Base-by-base conservation (phyloP, 2,797 vertebrate genomes). In the Avahi laniger region DNA sequence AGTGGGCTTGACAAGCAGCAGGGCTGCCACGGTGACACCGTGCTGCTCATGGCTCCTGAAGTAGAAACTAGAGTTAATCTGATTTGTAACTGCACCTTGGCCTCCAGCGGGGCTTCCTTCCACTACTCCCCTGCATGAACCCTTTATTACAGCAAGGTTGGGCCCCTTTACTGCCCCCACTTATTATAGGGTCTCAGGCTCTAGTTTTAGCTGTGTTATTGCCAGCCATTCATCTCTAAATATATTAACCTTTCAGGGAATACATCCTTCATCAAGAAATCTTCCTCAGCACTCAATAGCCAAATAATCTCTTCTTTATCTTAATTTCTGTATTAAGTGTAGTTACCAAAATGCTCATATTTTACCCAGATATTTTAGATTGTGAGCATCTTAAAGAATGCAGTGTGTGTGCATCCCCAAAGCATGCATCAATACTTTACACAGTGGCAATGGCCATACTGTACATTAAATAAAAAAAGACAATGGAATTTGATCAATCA, bases 401-500 rank as follows among this genome's bases (percentile, higher is more conserved):
- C 41, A 22, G 38, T 93, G 1, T 30, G 1, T 38, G 28, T 63
- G 52, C 59, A 13, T 54, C 20, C 41, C 54, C 33, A 46, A 82
- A 72, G 65, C n/a, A 73, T 26, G 43, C 9, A 61, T 78, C 65
- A 89, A 7, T 28, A 82, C 43, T 73, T 91, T 59, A 43, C 4
- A 52, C 8, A 30, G 20, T 59, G 46, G 11, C 61, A 35, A 78
- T 54, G 52, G 78, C 5, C 52, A 30, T 83, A 50, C 67, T 33
- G 9, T n/a, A 89, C 22, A 14, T 63, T 89, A 91, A 94, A 76
- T 83, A 75, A 95, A 92, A 92, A 76, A 5, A 93, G 6, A 43
- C 9, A 48, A 26, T n/a, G 41, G n/a, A 75, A 69, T 33, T 70
- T 92, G 38, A 57, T 3, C 20, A 4, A 50, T 46, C 13, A 20